Evolutionary conservation across 2,113 vertebrate species (phyloP), one percentile per base, ranked within the genome.

Genomic region (Ia io): DNA sequence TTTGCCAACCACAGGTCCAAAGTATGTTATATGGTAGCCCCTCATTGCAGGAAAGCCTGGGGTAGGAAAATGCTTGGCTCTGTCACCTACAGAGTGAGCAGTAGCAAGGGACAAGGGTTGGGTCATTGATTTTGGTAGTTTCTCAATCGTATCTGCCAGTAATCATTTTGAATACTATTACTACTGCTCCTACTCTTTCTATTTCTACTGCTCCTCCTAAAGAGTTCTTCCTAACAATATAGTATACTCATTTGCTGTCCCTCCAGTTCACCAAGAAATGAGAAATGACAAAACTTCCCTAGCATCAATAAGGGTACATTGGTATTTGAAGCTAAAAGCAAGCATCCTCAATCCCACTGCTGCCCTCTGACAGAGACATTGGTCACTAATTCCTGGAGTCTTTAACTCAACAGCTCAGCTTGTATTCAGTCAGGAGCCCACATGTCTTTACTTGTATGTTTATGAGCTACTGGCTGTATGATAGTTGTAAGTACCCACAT

Each of bases 401-500:
- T 91, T 84, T 63, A 82, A 78, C 63, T 73, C 2, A 56, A 71
- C 74, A 90, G 78, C 93, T 96, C 90, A 88, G 18, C 93, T 87
- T 84, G 25, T 84, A 67, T 95, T 95, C 73, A 35, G 0, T 93
- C 90, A 89, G 59, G 87, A 95, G 94, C 59, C 18, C 95, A 95
- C 92, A 73, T 96, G 83, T 82, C 95, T 85, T 93, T 86, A 84
- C 91, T 92, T 97, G n/a, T 93, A 0, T 90, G 82, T 28, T 61
- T 95, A 63, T 84, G 77, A 91, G 63, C 13, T 84, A 25, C 25
- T 77, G 61, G 69, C 95, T 93, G 92, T 92, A 90, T 96, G 97
- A 97, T 97, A 96, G 95, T 70, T 97, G 90, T 93, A 96, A 96
- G 77, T 42, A 88, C 85, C 67, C 47, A 88, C 88, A 65, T 76